Conservation (phyloP, 2,797 vertebrate species). For the Lagocephalus sceleratus region DNA sequence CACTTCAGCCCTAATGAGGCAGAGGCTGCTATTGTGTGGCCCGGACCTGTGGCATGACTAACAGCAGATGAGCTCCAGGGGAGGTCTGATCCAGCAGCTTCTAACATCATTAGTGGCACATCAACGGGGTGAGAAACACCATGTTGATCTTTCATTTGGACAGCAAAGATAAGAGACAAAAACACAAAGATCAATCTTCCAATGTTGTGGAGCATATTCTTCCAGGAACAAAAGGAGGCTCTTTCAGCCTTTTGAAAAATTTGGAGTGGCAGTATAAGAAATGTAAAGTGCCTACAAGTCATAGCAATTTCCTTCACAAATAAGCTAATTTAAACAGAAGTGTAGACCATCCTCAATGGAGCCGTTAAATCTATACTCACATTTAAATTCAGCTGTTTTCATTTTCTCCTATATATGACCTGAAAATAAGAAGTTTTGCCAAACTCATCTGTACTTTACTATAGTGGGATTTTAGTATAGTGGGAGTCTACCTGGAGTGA, state of each 20-base stretch:
- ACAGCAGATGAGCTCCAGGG: slow-evolving; percentile 51
- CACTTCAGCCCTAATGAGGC: slow-evolving; percentile 68
- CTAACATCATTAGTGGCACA: slow-evolving; percentile 65
- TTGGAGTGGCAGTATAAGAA: no score
- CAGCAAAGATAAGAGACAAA: neutral
- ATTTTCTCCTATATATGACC: neutral
- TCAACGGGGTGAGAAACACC: slow-evolving; percentile 16
- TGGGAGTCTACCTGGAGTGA: slow-evolving; percentile 1
- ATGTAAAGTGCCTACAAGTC: no score
- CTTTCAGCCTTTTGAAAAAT: no score
- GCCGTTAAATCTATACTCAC: neutral
- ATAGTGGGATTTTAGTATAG: no score
- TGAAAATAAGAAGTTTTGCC: neutral
- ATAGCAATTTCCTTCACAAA: no score
- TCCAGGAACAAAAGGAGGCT: no score
- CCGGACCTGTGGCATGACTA: slow-evolving; percentile 47
- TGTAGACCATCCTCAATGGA: no score
- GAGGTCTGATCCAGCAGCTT: slow-evolving; percentile 54
- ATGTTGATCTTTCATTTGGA: slow-evolving; percentile 24
- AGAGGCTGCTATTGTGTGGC: slow-evolving; percentile 43
- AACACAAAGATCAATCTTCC: neutral
- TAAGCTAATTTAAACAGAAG: no score
- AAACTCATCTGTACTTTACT: neutral
- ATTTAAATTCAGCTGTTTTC: neutral
- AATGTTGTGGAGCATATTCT: neutral